Evolutionary conservation across 1,140 invertebrate species (phyloP), one percentile per base, ranked within the genome.

Genomic region (Orchestia grillus): DNA sequence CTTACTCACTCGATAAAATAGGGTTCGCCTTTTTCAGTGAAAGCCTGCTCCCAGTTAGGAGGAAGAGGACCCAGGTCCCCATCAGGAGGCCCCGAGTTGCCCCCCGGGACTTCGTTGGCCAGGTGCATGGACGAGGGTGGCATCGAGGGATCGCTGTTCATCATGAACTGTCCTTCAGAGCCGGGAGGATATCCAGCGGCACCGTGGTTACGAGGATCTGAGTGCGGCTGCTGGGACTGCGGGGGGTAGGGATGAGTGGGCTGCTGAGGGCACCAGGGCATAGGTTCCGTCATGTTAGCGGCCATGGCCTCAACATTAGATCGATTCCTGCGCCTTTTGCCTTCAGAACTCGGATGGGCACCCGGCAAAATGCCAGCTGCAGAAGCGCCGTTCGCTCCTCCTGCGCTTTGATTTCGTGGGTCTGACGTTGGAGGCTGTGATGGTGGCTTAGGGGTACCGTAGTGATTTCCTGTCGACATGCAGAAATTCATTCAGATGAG

Each of bases 1-100:
- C 44, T 40, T n/a, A 98, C 98, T 98, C 98, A 99, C 99, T 99
- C 99, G 97, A 99, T 99, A 97, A 99, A 99, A 98, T 99, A 99
- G 96, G 99, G 98, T 98, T 99, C 99, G 96, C 99, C 99, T 96
- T 99, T 98, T 96, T 99, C 99, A 16, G 99, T 99, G 97, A 98
- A 99, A 41, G 99, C 99, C 97, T 99, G 99, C 97, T 99, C 99
- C 99, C 99, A 99, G 97, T 99, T 99, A 19, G 98, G 98, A 95
- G 99, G 99, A 96, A 99, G 97, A 11, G 99, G 99, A 53, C 99
- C 99, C 36, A 99, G 97, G 97, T 98, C 98, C 97, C 96, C 97
- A 42, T 97, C 95, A 42, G 97, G 90, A 15, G 97, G 95, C 94
- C 96, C 96, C 88, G 96, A 95, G 96, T 97, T 87, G 95, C 47